phyloP scores from a whole-genome alignment of 2,797 vertebrate genomes.

The Tinamus major region DNA sequence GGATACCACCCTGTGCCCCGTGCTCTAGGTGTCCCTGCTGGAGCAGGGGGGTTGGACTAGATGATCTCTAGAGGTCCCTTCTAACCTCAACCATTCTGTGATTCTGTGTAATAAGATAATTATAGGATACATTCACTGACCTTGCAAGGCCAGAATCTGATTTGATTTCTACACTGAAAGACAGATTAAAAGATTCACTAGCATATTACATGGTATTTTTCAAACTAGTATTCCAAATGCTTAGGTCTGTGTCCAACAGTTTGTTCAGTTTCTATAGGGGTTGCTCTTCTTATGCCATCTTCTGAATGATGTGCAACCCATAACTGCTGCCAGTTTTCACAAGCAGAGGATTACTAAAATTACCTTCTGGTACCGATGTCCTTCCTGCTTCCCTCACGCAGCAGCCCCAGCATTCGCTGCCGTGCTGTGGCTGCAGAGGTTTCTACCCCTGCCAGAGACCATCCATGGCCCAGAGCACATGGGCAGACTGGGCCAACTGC shows the following conservation, averaged over 20 bases:
- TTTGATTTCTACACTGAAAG: background rate
- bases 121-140: background rate
- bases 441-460: background rate
- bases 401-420: background rate
- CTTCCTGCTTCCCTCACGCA: fast-evolving
- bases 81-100: no score
- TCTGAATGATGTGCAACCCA: background rate
- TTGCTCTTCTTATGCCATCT: background rate
- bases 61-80: no score
- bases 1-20: no score
- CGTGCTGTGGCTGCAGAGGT: fast-evolving
- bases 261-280: background rate
- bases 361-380: background rate
- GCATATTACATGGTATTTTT: background rate
- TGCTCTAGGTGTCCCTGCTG: no score
- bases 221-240: background rate
- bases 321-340: background rate
- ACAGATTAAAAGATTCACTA: background rate
- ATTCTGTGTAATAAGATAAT: background rate
- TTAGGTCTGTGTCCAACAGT: background rate
- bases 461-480: background rate
- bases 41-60: no score
- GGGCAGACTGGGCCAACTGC: background rate
- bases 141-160: background rate
- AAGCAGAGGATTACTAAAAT: background rate